Evolutionary conservation across 53 echinoderm and acorn worm species (phyloP).

Genomic region (Stichopus horrens): DNA sequence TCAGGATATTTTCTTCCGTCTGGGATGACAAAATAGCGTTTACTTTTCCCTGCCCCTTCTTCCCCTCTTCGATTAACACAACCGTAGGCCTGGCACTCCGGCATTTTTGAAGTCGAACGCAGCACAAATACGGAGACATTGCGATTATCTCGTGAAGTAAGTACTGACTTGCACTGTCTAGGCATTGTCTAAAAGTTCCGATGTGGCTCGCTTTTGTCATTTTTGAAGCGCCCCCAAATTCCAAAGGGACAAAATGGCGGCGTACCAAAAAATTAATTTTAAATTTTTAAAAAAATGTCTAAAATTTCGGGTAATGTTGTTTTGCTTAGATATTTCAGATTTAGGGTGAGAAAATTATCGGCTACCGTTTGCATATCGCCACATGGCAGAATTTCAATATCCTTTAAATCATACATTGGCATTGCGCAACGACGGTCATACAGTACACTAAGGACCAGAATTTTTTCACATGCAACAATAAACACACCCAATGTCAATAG

Average conservation of each 20-base stretch:
- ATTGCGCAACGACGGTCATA: too few species aligned
- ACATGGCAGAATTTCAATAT: background rate
- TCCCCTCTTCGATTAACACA: conserved; percentile 6
- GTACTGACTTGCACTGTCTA: background rate
- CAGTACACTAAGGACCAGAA: too few species aligned
- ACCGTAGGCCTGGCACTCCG: background rate
- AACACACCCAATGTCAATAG: too few species aligned
- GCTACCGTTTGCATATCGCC: background rate
- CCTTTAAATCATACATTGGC: too few species aligned
- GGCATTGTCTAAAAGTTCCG: background rate
- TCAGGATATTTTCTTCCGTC: background rate
- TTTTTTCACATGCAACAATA: too few species aligned
- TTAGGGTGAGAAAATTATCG: background rate
- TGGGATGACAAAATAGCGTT: background rate
- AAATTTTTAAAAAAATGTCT: background rate
- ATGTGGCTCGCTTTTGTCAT: conserved; percentile 12
- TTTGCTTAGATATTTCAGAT: background rate
- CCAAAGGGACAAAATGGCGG: background rate
- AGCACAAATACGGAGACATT: background rate
- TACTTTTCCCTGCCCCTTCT: background rate
- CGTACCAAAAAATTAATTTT: background rate
- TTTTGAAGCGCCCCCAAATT: background rate
- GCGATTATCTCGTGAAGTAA: background rate
- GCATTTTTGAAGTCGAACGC: background rate
- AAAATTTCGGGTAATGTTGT: background rate